Conservation (phyloP, 2,888 invertebrate genomes). For the Diaphora mendica region DNA sequence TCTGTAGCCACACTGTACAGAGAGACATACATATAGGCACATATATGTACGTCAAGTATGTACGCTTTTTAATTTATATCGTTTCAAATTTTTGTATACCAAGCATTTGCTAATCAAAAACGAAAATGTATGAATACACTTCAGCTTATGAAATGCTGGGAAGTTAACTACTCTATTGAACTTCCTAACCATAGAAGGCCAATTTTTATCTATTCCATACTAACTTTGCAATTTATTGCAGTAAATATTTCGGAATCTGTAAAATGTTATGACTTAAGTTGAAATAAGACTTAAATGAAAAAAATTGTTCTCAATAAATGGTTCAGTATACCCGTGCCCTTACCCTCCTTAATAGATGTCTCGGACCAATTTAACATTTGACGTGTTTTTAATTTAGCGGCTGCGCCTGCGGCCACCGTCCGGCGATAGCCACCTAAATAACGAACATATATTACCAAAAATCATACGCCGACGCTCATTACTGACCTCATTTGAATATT, state of each 20-base stretch:
- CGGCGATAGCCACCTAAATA: conserved; percentile 70
- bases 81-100: neutral
- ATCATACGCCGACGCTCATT: conserved; percentile 81
- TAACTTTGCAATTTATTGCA: neutral
- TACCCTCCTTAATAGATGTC: conserved; percentile 83
- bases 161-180: neutral
- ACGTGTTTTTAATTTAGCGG: conserved; percentile 86
- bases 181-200: too few relatives aligned
- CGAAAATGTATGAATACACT: neutral
- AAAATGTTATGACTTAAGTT: neutral
- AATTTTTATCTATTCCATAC: neutral
- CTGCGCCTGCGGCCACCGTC: conserved; percentile 83
- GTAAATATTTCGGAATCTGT: neutral
- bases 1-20: too few relatives aligned
- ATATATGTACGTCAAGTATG: too few relatives aligned
- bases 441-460: conserved; percentile 79
- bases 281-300: neutral
- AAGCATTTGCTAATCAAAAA: neutral
- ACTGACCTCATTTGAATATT: conserved; percentile 77
- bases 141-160: neutral
- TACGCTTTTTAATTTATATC: too few relatives aligned
- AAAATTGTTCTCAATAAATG: neutral
- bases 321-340: conserved; percentile 59
- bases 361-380: conserved; percentile 86
- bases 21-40: too few relatives aligned